Conservation (phyloP, 2,888 invertebrate genomes). For the Aleiodes testaceus region DNA sequence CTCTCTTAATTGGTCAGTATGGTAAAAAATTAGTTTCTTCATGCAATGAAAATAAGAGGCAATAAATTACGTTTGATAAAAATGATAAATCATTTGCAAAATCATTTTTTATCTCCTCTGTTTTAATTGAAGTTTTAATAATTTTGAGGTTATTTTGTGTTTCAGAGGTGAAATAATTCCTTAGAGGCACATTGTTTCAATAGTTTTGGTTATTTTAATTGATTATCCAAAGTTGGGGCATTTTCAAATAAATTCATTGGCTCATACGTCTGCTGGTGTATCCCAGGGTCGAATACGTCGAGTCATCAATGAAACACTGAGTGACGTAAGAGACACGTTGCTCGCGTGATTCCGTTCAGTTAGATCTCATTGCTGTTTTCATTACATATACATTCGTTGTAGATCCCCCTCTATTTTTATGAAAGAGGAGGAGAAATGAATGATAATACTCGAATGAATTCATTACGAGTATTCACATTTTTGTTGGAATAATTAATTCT, state of each 20-base stretch:
- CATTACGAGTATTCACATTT: too few species aligned
- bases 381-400: background rate
- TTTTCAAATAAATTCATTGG: too few species aligned
- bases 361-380: slow-evolving; percentile 35
- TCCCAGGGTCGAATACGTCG: slow-evolving; percentile 42
- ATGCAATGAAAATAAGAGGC: background rate
- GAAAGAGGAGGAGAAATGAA: background rate
- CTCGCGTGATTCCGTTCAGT: slow-evolving; percentile 49
- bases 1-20: background rate
- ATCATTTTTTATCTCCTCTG: background rate
- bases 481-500: too few species aligned
- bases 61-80: background rate
- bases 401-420: background rate
- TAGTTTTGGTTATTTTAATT: too few species aligned
- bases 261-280: slow-evolving; percentile 1
- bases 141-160: too few species aligned
- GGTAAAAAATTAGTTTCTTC: slow-evolving; percentile 8
- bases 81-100: background rate
- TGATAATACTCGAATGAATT: slow-evolving; percentile 5
- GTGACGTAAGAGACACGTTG: slow-evolving; percentile 47
- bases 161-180: too few species aligned
- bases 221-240: too few species aligned
- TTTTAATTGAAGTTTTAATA: too few species aligned
- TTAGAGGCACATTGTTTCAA: too few species aligned
- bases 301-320: slow-evolving; percentile 51